Evolutionary conservation across 2,888 invertebrate genomes (phyloP).

Genomic region (Xestia rhomboidea): DNA sequence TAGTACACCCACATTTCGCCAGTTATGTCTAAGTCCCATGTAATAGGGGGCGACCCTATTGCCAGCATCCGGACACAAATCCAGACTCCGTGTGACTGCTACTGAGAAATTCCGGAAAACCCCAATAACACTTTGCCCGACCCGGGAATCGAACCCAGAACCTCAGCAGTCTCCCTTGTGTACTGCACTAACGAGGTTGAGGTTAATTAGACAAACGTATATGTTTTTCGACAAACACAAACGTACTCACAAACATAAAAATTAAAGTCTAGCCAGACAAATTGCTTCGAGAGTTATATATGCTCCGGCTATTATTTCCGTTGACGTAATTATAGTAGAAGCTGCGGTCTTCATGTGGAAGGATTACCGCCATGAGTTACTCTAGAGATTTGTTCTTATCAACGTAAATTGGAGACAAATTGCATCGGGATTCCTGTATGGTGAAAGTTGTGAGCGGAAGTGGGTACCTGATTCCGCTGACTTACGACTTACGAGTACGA

Average conservation of each 20-base stretch:
- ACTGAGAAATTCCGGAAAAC: too few species aligned
- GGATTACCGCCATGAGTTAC: conserved; percentile 55
- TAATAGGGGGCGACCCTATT: too few species aligned
- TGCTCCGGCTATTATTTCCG: conserved; percentile 26
- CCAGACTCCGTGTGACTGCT: too few species aligned
- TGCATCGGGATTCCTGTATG: conserved; percentile 69
- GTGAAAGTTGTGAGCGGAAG: conserved; percentile 28
- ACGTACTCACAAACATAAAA: not conserved
- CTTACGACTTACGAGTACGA: too few species aligned
- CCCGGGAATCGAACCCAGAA: not conserved
- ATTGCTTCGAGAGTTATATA: conserved; percentile 10
- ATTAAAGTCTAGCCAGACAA: conserved; percentile 14
- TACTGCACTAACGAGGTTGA: not conserved
- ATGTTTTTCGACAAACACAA: not conserved
- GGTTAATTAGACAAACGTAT: not conserved
- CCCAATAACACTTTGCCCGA: too few species aligned
- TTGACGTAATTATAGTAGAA: conserved; percentile 30
- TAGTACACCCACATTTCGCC: too few species aligned
- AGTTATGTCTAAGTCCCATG: too few species aligned
- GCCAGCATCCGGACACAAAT: too few species aligned
- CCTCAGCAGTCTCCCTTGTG: not conserved
- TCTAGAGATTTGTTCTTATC: conserved; percentile 78
- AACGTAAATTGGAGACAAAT: conserved; percentile 81
- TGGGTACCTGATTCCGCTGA: not conserved
- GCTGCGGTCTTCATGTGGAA: conserved; percentile 18